Evolutionary conservation across 2,113 vertebrate genomes (phyloP), one percentile per base, ranked within the genome.

Genomic region (Propithecus coquereli): DNA sequence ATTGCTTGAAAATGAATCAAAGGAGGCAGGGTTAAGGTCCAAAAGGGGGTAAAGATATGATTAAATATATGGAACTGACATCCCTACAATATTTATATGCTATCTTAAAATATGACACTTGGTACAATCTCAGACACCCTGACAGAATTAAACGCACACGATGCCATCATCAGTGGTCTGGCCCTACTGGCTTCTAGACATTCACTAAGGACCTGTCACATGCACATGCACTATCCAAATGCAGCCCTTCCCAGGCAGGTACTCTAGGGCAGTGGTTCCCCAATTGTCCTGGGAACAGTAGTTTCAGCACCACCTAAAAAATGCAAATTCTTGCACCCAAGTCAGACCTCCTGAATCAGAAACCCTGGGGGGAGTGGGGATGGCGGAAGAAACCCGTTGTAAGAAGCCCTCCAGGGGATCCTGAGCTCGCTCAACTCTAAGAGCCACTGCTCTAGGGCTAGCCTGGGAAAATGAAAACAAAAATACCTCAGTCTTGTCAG

Each of bases 91-190:
- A 57, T 14, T 50, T 30, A 25, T 12, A n/a, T 1, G 1, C 0
- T 8, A 3, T 27, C 61, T 32, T 63, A 47, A 83, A 32, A 57
- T 1, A 18, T 0, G 20, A 25, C 52, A n/a, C 52, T 20, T 23
- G 32, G 50, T 47, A 59, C 45, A 37, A 37, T 20, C 73, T 45
- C 30, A n/a, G 73, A 61, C 22, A 84, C 20, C 40, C 77, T 25
- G 43, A 8, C 13, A 70, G 74, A 34, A 61, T 7, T 22, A 5
- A 34, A 27, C 2, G 12, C 10, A 14, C 6, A 45, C 2, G 13
- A 18, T 3, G 30, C 3, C 47, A 12, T 0, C 8, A 30, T 0
- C 8, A 30, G 43, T 1, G 32, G 23, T 25, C 17, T 25, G 43
- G 57, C 54, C 45, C 22, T 7, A 0, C 25, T 40, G n/a, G 34